Evolutionary conservation across 1,140 invertebrate genomes (phyloP), one percentile per base, ranked within the genome.

Genomic region (Diuraphis noxia): DNA sequence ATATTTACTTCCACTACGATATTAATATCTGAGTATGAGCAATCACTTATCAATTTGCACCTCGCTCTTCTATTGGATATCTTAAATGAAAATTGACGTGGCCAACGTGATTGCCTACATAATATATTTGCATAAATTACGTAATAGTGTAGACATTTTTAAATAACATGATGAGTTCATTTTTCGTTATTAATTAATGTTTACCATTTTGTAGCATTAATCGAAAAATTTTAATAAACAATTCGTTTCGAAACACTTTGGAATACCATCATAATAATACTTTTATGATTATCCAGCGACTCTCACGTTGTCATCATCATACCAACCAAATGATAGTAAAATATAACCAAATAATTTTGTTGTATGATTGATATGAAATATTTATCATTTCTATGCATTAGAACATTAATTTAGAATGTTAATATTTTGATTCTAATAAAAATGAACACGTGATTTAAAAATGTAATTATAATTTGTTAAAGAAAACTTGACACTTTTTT

Each of bases 91-190:
- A 0, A 40, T 38, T 10, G 38, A 79, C 79, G 77, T 38, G 21
- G 36, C 40, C 25, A n/a, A 36, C n/a, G 40, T 46, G 40, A 34
- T 90, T 25, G 72, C 43, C 49, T 38, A 43, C 41, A 90, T 38
- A 90, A 90, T 38, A 90, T 5, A 79, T 90, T 90, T 79, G 41
- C 41, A 49, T 81, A 77, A 90, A 9, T 90, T 79, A 43, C 19
- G 3, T 49, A 49, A 17, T 49, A 23, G 19, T 41, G 19, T 1
- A 25, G 21, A 52, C 43, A n/a, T 86, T 25, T 49, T 9, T 0
- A 49, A 86, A 86, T 34, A 8, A 8, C 34, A 25, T 38, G 19
- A 25, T 38, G 25, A 38, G 13, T 49, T 86, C 21, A 36, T 38
- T 86, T 9, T 52, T 86, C 0, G 46, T 52, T 38, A 36, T 49